Conservation (phyloP, 2,888 invertebrate species). For the Artemia sp. region DNA sequence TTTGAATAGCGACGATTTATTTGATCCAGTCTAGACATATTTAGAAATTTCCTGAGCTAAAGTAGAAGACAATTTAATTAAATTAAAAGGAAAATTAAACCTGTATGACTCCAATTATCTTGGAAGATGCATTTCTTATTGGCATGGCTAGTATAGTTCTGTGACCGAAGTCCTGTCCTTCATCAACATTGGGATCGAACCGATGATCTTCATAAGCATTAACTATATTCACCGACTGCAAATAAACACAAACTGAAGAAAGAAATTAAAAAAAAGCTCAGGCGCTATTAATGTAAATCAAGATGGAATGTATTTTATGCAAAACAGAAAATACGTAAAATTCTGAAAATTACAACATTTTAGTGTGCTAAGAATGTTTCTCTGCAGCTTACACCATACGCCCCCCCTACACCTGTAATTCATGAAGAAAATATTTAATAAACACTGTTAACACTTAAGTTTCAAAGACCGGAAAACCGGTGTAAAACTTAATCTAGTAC, state of each 20-base stretch:
- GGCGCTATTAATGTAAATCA: too few relatives aligned
- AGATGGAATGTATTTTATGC: too few relatives aligned
- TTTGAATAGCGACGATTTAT: too few relatives aligned
- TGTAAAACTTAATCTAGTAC: too few relatives aligned
- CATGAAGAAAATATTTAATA: too few relatives aligned
- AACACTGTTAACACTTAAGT: too few relatives aligned
- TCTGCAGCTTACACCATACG: background rate
- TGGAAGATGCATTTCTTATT: slow-evolving; percentile 76
- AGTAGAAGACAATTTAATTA: background rate
- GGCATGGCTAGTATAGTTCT: slow-evolving; percentile 86
- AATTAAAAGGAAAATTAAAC: slow-evolving; percentile 30
- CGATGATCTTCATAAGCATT: slow-evolving; percentile 73
- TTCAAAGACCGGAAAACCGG: too few relatives aligned
- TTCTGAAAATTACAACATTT: too few relatives aligned
- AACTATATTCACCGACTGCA: slow-evolving; percentile 71
- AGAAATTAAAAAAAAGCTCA: background rate
- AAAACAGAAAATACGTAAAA: too few relatives aligned
- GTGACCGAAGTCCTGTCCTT: slow-evolving; percentile 62
- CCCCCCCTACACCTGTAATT: slow-evolving; percentile 14
- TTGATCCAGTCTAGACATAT: too few relatives aligned
- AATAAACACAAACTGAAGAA: slow-evolving; percentile 25
- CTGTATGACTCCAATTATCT: slow-evolving; percentile 81
- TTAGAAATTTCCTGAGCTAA: too few relatives aligned
- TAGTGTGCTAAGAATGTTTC: background rate
- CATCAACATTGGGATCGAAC: slow-evolving; percentile 74